A percentile compares a stretch with the other conserved stretches of the same genome.
Conservation (phyloP, 2,113 vertebrate genomes). For the Vimba vimba region DNA sequence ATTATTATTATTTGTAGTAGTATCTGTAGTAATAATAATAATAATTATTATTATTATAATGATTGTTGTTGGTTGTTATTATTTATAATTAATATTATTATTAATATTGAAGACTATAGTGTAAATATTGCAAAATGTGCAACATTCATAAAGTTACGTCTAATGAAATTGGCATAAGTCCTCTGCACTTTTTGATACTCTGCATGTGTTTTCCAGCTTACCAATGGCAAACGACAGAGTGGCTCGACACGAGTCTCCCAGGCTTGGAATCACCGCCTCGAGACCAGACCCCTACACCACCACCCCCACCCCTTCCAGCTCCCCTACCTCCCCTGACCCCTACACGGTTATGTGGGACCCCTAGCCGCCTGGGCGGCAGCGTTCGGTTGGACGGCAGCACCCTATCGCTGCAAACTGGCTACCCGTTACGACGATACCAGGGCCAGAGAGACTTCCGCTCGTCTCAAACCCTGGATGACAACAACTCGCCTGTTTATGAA, state of each 20-base stretch:
- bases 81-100: too few relatives aligned
- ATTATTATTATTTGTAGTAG: too few relatives aligned
- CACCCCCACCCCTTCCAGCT: slow-evolving; percentile 68
- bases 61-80: too few relatives aligned
- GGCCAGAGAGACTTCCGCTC: slow-evolving; percentile 74
- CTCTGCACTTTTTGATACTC: neutral
- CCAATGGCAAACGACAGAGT: slow-evolving; percentile 89
- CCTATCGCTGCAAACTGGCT: slow-evolving; percentile 72
- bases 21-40: too few relatives aligned
- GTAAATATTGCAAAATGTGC: too few relatives aligned
- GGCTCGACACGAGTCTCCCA: slow-evolving; percentile 81
- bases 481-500: slow-evolving; percentile 82
- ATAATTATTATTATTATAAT: too few relatives aligned
- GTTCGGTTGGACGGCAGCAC: slow-evolving; percentile 60
- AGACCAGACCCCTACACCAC: slow-evolving; percentile 76
- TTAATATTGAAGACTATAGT: too few relatives aligned
- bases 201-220: slow-evolving; percentile 77
- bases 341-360: slow-evolving; percentile 1
- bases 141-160: neutral
- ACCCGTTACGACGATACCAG: slow-evolving; percentile 52
- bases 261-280: slow-evolving; percentile 83
- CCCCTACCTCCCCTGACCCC: slow-evolving; percentile 26
- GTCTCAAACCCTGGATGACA: slow-evolving; percentile 71
- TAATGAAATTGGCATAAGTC: neutral
- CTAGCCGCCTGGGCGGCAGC: slow-evolving; percentile 13